Conservation (phyloP, 2,113 vertebrate species). For the Otocyon megalotis region DNA sequence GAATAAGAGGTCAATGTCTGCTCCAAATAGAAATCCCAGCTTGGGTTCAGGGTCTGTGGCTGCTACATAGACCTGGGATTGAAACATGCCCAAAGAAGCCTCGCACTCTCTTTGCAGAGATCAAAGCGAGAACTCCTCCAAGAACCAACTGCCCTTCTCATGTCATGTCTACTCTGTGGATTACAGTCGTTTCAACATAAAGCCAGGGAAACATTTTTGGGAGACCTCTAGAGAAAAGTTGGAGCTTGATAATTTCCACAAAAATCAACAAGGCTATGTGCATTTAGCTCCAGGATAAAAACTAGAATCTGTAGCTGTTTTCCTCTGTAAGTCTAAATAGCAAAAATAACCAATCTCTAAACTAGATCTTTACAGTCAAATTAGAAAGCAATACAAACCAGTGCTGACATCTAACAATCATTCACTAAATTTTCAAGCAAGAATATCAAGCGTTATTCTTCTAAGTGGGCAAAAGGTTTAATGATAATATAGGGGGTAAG, state of each 20-base stretch:
- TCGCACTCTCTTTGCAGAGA: background rate
- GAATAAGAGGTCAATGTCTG: conserved; percentile 64
- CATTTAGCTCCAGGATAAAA: background rate
- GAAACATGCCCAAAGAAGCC: background rate
- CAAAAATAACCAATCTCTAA: conserved; percentile 49
- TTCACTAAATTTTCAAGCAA: background rate
- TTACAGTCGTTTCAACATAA: background rate
- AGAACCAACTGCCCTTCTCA: background rate
- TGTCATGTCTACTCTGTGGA: background rate
- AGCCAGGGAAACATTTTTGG: background rate
- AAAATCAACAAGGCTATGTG: background rate
- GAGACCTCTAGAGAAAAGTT: conserved; percentile 10
- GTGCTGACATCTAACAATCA: background rate
- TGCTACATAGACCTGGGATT: background rate
- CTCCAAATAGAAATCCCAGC: conserved; percentile 30
- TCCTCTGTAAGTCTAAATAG: background rate
- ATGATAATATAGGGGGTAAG: background rate
- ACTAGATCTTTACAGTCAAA: background rate
- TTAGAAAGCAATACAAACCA: background rate
- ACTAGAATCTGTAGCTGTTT: background rate
- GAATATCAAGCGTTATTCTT: background rate
- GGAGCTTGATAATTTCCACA: background rate
- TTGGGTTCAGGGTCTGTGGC: background rate
- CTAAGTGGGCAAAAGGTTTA: background rate
- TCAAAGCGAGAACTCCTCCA: background rate